phyloP scores from a whole-genome alignment of 1,140 invertebrate species.

The Lineus longissimus region DNA sequence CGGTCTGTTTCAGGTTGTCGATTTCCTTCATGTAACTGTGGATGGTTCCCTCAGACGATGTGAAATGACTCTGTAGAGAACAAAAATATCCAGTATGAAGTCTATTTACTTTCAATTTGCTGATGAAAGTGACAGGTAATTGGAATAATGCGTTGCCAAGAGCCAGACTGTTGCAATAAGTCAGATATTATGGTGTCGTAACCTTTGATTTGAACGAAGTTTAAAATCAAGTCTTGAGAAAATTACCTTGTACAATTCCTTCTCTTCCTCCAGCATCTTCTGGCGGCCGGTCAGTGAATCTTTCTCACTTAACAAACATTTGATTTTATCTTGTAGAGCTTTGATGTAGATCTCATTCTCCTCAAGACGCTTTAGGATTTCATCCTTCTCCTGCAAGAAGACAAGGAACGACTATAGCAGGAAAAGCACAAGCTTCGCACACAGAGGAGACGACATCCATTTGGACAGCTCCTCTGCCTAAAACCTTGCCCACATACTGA shows the following conservation, averaged over 20 bases:
- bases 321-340: slow-evolving; percentile 26
- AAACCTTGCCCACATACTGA: no score
- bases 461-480: no score
- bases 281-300: slow-evolving; percentile 40
- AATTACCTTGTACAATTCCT: slow-evolving; percentile 42
- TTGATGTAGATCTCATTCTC: slow-evolving; percentile 23
- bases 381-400: slow-evolving; percentile 22
- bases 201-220: no score
- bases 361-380: slow-evolving; percentile 18
- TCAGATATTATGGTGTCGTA: no score
- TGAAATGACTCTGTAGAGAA: slow-evolving; percentile 15
- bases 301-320: slow-evolving; percentile 32
- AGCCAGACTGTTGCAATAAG: no score
- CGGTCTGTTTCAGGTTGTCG: slow-evolving; percentile 12
- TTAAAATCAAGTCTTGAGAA: no score
- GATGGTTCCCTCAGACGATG: slow-evolving; percentile 12
- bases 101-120: background rate
- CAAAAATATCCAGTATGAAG: background rate
- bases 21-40: slow-evolving; percentile 6
- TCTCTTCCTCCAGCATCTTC: slow-evolving; percentile 33
- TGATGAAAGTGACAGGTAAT: background rate
- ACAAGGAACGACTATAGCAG: background rate
- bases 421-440: background rate
- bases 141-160: no score
- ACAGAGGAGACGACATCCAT: no score